Conservation (phyloP, 1,140 invertebrate genomes). For the Ganaspis sp. region DNA sequence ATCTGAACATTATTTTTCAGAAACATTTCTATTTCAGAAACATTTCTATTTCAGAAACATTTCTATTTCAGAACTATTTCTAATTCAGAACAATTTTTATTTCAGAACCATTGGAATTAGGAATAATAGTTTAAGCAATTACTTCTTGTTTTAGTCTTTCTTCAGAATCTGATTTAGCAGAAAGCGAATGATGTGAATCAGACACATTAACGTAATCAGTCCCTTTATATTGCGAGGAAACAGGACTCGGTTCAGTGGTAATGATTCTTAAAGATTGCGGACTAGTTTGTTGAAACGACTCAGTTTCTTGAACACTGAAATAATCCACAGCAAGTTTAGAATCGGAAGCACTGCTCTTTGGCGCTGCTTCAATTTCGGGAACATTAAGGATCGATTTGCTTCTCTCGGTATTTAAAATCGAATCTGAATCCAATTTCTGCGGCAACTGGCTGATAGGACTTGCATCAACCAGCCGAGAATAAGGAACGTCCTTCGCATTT, state of each 20-base stretch:
- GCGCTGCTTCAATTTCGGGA: conserved; percentile 76
- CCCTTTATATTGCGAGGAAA: conserved; percentile 62
- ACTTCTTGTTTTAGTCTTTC: conserved; percentile 76
- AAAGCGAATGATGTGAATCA: conserved; percentile 80
- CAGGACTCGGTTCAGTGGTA: conserved; percentile 64
- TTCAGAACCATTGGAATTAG: too few species aligned
- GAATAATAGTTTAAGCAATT: too few species aligned
- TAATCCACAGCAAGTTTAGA: conserved; percentile 87
- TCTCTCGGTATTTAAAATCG: conserved; percentile 82
- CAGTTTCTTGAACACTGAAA: conserved; percentile 73
- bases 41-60: too few species aligned
- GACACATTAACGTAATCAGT: conserved; percentile 76
- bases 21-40: too few species aligned
- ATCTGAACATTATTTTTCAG: too few species aligned
- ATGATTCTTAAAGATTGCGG: conserved; percentile 64
- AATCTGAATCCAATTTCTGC: conserved; percentile 87
- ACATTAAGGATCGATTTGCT: conserved; percentile 80
- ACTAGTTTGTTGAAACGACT: conserved; percentile 59
- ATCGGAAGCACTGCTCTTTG: conserved; percentile 86
- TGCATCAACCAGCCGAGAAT: conserved; percentile 84
- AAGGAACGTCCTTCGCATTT: conserved; percentile 83
- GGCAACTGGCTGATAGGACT: conserved; percentile 77
- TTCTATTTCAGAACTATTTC: too few species aligned
- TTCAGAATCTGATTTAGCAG: conserved; percentile 77
- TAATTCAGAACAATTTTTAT: too few species aligned